Base-by-base conservation (phyloP, 2,888 invertebrate genomes). In the Agriotes lineatus region DNA sequence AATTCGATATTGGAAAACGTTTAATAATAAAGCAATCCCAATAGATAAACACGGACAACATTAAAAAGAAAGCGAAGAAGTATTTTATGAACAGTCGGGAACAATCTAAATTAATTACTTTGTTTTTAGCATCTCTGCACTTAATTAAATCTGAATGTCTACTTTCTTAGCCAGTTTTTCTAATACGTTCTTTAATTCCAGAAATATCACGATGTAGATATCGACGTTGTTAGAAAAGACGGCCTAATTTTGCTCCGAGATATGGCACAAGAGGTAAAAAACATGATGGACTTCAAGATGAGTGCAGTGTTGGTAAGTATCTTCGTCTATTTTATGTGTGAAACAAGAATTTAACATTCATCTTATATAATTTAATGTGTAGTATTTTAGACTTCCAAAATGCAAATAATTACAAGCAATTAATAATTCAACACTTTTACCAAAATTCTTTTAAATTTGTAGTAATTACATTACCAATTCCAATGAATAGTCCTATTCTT, bases 231-330 rank as follows among this genome's bases (percentile, higher is more conserved):
- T 58, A 90, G 93, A 73, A 94, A 95, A 82, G 96, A 96, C 81
- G 95, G 96, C 6, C 87, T 94, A 72, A 88, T 95, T 71, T 87
- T 96, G 76, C 92, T 96, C 67, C 89, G 94, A 52, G 95, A 96
- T 84, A 91, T 96, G 87, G 94, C 95, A 9, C 90, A 90, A 0
- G 96, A 96, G 85, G 95, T 97, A 61, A 95, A 96, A 85, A 95
- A 94, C 83, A 94, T 96, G 89, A 93, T 96, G 92, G 95, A 95
- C 82, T 94, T 95, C 85, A 95, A 96, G 86, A 94, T 93, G 85
- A 93, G 94, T 82, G 94, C 96, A 25, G 95, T 96, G 62, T 93
- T 94, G 93, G 96, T 96, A 85, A 91, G 90, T 87, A 2, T 12
- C 12, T 12, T 14, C 1, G 0, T 42, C 7, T 1, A 16, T 18